Evolutionary conservation across 2,888 invertebrate species (phyloP), one percentile per base, ranked within the genome.

Genomic region (Metacarcinus magister): DNA sequence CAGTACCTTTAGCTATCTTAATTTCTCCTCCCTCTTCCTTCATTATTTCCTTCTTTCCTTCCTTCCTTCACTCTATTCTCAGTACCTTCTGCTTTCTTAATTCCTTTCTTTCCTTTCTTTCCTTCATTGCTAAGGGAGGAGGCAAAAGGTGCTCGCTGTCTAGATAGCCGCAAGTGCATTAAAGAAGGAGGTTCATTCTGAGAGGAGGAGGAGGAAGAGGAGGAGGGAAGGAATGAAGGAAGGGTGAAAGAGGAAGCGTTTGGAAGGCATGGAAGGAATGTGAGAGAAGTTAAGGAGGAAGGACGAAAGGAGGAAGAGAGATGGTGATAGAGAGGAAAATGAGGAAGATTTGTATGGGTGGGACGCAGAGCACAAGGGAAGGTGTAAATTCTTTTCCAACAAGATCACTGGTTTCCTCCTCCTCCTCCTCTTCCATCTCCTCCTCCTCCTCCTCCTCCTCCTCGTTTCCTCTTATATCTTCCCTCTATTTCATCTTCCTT

Each of bases 171-270:
- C 48, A 48, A 48, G 48, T 48, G 13, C 48, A 48, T 48, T 48
- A 23, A 23, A 23, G 23, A 23, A 5, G 67, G 67, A 23, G n/a
- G n/a, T 5, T 0, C 2, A 23, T 1, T 23, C 23, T 19, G 23
- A 23, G 19, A 67, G 67, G n/a, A n/a, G 67, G 67, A 23, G 1
- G 67, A 54, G 54, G 54, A 54, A 16, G 54, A 54, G 13, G 54
- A 44, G 89, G 89, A 89, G 39, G 89, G 89, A 44, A 44, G 44
- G 89, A 89, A 89, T 43, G 39, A 89, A 44, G 89, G 89, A 89
- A 89, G 89, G 7, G 89, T 2, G 89, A 89, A 44, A 19, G 89
- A 89, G 39, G 39, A n/a, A 89, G 89, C 39, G 2, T 16, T 16
- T 43, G 13, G 44, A 44, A 44, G 89, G 39, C 39, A 44, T 16